Conservation (phyloP, 2,888 invertebrate species). For the Pristionchus entomophagus region DNA sequence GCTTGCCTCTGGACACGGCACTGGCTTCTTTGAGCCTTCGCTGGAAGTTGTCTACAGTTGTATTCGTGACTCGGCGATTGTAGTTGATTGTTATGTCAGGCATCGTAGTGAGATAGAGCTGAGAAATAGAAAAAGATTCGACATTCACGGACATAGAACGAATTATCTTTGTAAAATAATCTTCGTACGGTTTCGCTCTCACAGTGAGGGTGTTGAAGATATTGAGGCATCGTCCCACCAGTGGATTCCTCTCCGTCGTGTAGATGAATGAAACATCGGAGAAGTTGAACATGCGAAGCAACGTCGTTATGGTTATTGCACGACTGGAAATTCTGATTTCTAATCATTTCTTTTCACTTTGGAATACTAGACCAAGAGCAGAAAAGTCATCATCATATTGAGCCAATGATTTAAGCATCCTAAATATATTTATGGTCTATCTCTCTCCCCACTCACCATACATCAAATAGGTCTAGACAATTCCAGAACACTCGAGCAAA, state of each 20-base stretch:
- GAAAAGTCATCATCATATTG: too few species aligned
- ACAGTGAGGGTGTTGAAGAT: not conserved
- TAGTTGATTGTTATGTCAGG: constrained; percentile 1
- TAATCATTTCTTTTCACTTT: too few species aligned
- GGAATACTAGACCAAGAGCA: too few species aligned
- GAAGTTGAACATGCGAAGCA: constrained; percentile 17
- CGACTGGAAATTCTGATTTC: constrained; percentile 10
- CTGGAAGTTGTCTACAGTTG: not conserved
- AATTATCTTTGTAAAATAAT: too few species aligned
- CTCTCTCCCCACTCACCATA: too few species aligned
- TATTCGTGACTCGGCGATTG: not conserved
- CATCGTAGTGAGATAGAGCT: not conserved
- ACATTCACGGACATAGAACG: too few species aligned
- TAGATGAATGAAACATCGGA: constrained; percentile 1
- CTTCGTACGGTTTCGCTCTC: too few species aligned
- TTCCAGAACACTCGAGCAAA: too few species aligned
- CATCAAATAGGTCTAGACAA: too few species aligned
- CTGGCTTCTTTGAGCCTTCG: not conserved
- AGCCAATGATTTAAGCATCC: too few species aligned
- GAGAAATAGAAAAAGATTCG: too few species aligned
- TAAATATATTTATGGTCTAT: too few species aligned
- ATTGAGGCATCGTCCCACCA: constrained; percentile 14
- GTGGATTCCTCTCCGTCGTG: constrained; percentile 1
- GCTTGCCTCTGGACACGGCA: constrained; percentile 24
- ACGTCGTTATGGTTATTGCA: not conserved